Percentiles rank a stretch among this genome's conserved stretches.
These are phyloP conservation scores for Caenorhabditis drosophilae DNA, from an alignment of 2,888 invertebrate genomes.

Conservation along the genomic window DNA sequence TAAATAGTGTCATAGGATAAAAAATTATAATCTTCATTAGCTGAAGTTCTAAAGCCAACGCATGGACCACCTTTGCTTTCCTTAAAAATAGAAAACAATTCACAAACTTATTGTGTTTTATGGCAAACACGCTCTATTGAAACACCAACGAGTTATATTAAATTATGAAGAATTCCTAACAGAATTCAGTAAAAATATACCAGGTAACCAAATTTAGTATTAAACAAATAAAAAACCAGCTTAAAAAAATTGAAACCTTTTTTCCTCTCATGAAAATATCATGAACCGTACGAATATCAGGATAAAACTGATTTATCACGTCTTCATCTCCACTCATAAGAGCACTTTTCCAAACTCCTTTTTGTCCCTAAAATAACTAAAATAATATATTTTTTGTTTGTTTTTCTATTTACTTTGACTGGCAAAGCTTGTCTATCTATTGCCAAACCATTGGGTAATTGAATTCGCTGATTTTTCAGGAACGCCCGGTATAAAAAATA, in stretches of 20 bases:
- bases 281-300: slow-evolving; percentile 61
- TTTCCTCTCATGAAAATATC: slow-evolving; percentile 60
- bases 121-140: no score
- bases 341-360: slow-evolving; percentile 62
- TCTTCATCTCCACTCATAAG: slow-evolving; percentile 51
- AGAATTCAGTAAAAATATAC: no score
- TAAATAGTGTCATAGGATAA: slow-evolving; percentile 55
- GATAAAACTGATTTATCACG: slow-evolving; percentile 47
- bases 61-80: slow-evolving; percentile 50
- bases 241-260: no score
- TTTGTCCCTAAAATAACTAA: slow-evolving; percentile 47
- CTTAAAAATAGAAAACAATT: no score
- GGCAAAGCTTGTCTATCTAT: slow-evolving; percentile 24
- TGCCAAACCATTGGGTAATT: slow-evolving; percentile 21
- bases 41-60: slow-evolving; percentile 51
- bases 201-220: no score
- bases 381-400: background rate
- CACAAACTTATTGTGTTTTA: no score
- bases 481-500: slow-evolving; percentile 33
- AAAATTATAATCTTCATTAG: slow-evolving; percentile 48
- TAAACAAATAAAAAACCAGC: no score
- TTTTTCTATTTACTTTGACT: slow-evolving; percentile 17
- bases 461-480: slow-evolving; percentile 6
- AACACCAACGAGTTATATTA: no score
- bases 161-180: no score